phyloP scores from a whole-genome alignment of 2,113 vertebrate genomes.

The Chauna torquata region DNA sequence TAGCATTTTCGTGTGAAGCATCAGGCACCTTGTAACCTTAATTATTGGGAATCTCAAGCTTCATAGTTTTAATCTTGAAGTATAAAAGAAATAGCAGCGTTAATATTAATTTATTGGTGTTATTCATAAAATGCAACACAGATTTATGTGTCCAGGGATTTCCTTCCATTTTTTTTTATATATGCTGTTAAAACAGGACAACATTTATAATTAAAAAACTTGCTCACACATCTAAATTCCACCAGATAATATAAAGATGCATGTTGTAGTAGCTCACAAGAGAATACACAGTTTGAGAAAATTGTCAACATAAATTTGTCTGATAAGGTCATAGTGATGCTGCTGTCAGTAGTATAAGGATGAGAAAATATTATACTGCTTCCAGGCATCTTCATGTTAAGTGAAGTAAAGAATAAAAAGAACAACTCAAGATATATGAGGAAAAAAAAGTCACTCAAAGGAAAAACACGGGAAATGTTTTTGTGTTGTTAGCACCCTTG shows the following conservation, averaged over 20 bases:
- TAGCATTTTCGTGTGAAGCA: constrained; percentile 6
- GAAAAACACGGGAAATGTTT: neutral
- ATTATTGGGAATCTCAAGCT: constrained; percentile 32
- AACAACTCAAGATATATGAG: constrained; percentile 13
- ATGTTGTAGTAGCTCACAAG: constrained; percentile 30
- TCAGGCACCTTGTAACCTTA: constrained; percentile 32
- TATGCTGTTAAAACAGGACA: constrained; percentile 41
- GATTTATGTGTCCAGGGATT: constrained; percentile 36
- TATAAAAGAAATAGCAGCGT: constrained; percentile 38
- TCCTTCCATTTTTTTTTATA: constrained; percentile 44
- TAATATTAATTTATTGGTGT: constrained; percentile 65
- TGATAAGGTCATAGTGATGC: constrained; percentile 72
- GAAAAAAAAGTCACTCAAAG: neutral
- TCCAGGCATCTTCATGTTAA: constrained; percentile 58
- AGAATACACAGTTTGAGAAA: constrained; percentile 62
- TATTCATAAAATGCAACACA: constrained; percentile 51
- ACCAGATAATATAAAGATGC: constrained; percentile 43
- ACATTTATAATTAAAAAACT: constrained; percentile 65
- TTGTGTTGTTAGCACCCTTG: neutral
- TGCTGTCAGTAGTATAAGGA: constrained; percentile 55
- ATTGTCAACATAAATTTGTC: constrained; percentile 64
- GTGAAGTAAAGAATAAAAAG: constrained; percentile 62
- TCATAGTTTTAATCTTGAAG: constrained; percentile 29
- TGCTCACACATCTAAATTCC: constrained; percentile 22
- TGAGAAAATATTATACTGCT: constrained; percentile 60